Conservation (phyloP, 1,140 invertebrate species). For the Musca domestica region DNA sequence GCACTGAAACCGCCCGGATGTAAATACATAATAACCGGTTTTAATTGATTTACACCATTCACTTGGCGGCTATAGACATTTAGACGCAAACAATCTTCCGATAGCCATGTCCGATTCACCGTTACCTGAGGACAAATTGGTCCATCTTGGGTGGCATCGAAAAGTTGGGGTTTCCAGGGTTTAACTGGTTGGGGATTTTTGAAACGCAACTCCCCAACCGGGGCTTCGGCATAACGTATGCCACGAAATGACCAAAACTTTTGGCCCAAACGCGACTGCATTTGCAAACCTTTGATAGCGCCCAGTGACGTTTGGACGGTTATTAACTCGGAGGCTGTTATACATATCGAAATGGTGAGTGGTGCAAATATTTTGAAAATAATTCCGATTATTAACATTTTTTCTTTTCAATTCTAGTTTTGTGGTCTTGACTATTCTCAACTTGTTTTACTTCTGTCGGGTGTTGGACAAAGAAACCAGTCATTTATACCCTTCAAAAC, state of each 20-base stretch:
- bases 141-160: conserved; percentile 60
- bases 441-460: no score
- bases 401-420: no score
- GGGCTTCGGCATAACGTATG: conserved; percentile 63
- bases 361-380: no score
- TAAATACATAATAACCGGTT: conserved; percentile 63
- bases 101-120: conserved; percentile 39
- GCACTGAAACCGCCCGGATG: conserved; percentile 62
- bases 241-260: conserved; percentile 64
- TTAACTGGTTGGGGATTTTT: conserved; percentile 54
- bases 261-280: conserved; percentile 48
- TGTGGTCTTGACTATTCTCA: no score
- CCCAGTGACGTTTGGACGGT: conserved; percentile 33
- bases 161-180: conserved; percentile 55
- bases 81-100: conserved; percentile 78
- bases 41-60: conserved; percentile 35
- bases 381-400: no score
- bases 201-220: conserved; percentile 41
- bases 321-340: background rate
- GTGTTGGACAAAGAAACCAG: no score
- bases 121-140: conserved; percentile 57
- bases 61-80: conserved; percentile 74
- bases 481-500: no score
- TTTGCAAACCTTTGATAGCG: conserved; percentile 33
- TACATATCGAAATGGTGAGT: no score